Base-by-base conservation (phyloP, 2,113 vertebrate species). In the Chlamydotis undulata region DNA sequence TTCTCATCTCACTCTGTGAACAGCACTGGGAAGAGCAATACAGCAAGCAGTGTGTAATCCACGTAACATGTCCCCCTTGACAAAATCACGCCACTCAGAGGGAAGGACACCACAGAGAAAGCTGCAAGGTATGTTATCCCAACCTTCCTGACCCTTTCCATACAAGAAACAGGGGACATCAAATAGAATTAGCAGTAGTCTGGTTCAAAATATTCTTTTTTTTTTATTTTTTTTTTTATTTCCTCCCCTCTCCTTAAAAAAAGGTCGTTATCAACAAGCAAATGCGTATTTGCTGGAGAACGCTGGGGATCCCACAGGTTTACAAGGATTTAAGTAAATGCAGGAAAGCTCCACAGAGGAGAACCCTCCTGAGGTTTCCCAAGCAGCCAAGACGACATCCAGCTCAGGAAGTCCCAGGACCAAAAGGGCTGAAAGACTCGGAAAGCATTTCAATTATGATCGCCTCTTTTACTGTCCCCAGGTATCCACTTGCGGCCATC, bases 401-500 rank as follows among this genome's bases (percentile, higher is more conserved):
- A 56, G 86, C 86, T 80, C 71, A 10, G 4, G 19, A 73, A 84
- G 64, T 41, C 50, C 64, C 41, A 3, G 4, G 83, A 69, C 80
- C 68, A 57, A 61, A 91, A 83, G 50, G 80, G 83, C 80, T 83
- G 89, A 45, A 61, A 59, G 69, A 39, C 84, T 89, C 81, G 50
- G 52, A 81, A 70, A 71, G 73, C 87, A 75, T 89, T 91, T 75
- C 84, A 89, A 17, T 78, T 41, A 67, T 14, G 56, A 84, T 4
- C 75, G 87, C 57, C 92, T 93, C 77, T 82, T 78, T 45, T 78
- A 26, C 69, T 84, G 92, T 79, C 84, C 87, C 92, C 93, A 87
- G 90, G 87, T 67, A 91, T 43, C 87, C 90, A 87, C 90, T 94
- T 49, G 59, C 0, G 5, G 93, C 69, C 69, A 89, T 84, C 35